Percentiles rank a stretch among this genome's conserved stretches.
Evolutionary conservation across 1,140 invertebrate genomes (phyloP).

Genomic region (Drosophila micromelanica): DNA sequence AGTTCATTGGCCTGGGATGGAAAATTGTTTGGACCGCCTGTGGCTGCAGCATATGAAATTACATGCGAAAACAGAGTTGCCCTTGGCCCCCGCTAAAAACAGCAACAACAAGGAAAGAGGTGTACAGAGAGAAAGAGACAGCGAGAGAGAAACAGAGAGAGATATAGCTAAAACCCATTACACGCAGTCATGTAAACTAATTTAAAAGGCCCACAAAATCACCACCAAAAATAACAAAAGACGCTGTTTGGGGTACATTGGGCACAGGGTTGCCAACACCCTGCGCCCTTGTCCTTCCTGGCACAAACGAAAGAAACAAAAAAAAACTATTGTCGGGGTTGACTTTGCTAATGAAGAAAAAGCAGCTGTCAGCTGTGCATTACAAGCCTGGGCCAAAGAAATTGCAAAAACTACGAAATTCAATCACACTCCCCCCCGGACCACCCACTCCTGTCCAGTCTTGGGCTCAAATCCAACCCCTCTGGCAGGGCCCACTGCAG

Average conservation of each 20-base stretch:
- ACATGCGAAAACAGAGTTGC: conserved; percentile 44
- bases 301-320: not conserved
- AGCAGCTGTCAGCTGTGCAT: conserved; percentile 82
- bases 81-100: conserved; percentile 24
- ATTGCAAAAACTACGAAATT: conserved; percentile 70
- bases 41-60: conserved; percentile 73
- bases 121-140: not conserved
- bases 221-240: conserved; percentile 74
- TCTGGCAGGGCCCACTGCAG: conserved; percentile 50
- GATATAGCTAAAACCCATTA: conserved; percentile 58
- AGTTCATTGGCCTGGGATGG: conserved; percentile 52
- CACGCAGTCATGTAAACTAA: conserved; percentile 82
- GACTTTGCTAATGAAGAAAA: conserved; percentile 82
- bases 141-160: not conserved
- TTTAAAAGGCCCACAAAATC: conserved; percentile 82
- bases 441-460: not conserved
- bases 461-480: conserved; percentile 8
- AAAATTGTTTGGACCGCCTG: conserved; percentile 47
- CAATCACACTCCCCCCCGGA: conserved; percentile 43
- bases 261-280: conserved; percentile 4
- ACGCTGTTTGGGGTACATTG: conserved; percentile 17
- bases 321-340: conserved; percentile 52
- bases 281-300: not conserved
- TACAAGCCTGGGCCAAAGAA: conserved; percentile 64
- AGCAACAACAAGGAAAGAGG: conserved; percentile 8